phyloP scores from a whole-genome alignment of 2,113 vertebrate genomes.

The Marcusenius ussheri region DNA sequence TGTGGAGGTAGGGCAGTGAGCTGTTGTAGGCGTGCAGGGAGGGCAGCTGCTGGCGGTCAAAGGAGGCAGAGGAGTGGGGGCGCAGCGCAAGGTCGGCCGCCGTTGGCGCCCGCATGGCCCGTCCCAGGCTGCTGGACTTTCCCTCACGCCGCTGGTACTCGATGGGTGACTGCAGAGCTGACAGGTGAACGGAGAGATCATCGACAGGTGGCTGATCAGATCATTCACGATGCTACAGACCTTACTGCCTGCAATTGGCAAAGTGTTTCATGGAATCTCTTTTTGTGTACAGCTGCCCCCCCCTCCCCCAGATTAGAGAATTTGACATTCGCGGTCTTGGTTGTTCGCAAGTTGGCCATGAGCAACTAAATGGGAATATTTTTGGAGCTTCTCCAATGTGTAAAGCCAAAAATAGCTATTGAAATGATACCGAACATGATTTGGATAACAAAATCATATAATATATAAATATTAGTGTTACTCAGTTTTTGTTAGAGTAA shows the following conservation, averaged over 20 bases:
- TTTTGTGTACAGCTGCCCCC: neutral
- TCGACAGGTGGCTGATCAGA: neutral
- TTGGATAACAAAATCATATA: neutral
- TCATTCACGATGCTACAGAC: neutral
- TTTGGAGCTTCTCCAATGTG: neutral
- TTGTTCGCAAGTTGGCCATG: neutral
- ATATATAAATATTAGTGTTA: neutral
- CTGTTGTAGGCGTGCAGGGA: constrained; percentile 70
- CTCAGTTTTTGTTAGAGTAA: neutral
- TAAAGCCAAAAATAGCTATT: neutral
- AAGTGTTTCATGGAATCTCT: neutral
- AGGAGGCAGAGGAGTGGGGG: constrained; percentile 72
- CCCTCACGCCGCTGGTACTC: constrained; percentile 85
- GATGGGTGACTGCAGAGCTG: constrained; percentile 85
- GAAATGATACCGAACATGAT: neutral
- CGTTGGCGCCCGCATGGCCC: constrained; percentile 61
- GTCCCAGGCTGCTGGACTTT: constrained; percentile 82
- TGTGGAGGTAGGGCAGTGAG: constrained; percentile 73
- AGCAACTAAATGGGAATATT: neutral
- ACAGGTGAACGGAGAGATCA: neutral
- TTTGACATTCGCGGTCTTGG: neutral
- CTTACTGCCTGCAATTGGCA: neutral
- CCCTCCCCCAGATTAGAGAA: neutral
- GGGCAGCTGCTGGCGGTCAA: constrained; percentile 67
- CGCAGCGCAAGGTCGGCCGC: constrained; percentile 53